Evolutionary conservation across 2,888 invertebrate genomes (phyloP).

Genomic region (Tipula vernalis): DNA sequence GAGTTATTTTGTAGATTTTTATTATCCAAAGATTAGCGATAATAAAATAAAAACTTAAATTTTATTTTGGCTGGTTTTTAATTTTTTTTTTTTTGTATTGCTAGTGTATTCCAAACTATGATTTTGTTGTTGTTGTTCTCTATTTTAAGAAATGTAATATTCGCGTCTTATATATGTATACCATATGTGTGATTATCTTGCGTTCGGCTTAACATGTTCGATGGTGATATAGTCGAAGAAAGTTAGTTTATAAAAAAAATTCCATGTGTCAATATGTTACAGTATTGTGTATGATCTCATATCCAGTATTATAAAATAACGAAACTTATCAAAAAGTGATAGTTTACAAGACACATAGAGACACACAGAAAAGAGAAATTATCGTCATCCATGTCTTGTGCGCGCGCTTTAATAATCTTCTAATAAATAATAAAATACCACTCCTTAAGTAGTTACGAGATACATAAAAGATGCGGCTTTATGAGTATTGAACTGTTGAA

Average conservation of each 20-base stretch:
- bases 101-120: neutral
- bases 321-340: neutral
- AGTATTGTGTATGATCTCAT: neutral
- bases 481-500: neutral
- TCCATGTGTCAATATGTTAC: neutral
- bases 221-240: neutral
- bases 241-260: neutral
- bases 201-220: neutral
- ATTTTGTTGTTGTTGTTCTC: neutral
- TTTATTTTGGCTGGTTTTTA: neutral
- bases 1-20: neutral
- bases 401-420: neutral
- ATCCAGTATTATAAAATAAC: neutral
- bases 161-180: neutral
- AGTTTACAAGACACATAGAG: no score
- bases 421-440: neutral
- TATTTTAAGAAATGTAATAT: neutral
- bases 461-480: neutral
- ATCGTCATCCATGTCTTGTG: neutral
- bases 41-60: neutral
- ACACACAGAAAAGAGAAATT: neutral
- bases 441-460: neutral
- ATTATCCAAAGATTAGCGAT: neutral
- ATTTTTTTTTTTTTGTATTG: neutral
- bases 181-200: neutral